Evolutionary conservation across 2,113 vertebrate species (phyloP), one percentile per base, ranked within the genome.

Genomic region (Chionomys nivalis): DNA sequence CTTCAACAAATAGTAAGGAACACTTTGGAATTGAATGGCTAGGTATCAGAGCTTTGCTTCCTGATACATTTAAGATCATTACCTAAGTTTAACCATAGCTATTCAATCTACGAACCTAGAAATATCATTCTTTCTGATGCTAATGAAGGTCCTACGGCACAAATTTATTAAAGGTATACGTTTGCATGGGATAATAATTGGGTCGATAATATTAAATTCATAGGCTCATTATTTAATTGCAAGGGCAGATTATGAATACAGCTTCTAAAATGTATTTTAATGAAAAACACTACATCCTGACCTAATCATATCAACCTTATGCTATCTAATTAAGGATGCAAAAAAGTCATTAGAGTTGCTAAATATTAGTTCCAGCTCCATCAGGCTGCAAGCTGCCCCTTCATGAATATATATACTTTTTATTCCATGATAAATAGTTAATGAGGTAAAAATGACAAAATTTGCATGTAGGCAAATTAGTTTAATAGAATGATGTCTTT

Each of bases 251-350:
- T 99, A 99, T 99, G 99, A 99, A 99, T 99, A 99, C 99, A 99
- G 99, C 98, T 99, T 99, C 99, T 99, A 99, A 99, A 99, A 99
- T 99, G 99, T 99, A 99, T 99, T 99, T 99, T 99, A 99, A 99
- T 99, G 99, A 99, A 99, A 99, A 99, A 99, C 99, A 99, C 99
- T 99, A 99, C 98, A 99, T 99, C 99, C 99, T 99, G 99, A 99
- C 99, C 99, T 99, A 99, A 99, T 99, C 99, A 99, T 99, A 99
- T 99, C 99, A 99, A 99, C 99, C 99, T 99, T 99, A 99, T 99
- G 99, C 99, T 99, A 99, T 99, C 99, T 99, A 99, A 99, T 99
- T 99, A 99, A 99, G 98, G 98, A 99, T 99, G 99, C 99, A 99
- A 99, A 99, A 99, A 99, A 99, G 81, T 99, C 99, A 99, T 99